Evolutionary conservation across 1,140 invertebrate genomes (phyloP).

Genomic region (Trinorchestia longiramus): DNA sequence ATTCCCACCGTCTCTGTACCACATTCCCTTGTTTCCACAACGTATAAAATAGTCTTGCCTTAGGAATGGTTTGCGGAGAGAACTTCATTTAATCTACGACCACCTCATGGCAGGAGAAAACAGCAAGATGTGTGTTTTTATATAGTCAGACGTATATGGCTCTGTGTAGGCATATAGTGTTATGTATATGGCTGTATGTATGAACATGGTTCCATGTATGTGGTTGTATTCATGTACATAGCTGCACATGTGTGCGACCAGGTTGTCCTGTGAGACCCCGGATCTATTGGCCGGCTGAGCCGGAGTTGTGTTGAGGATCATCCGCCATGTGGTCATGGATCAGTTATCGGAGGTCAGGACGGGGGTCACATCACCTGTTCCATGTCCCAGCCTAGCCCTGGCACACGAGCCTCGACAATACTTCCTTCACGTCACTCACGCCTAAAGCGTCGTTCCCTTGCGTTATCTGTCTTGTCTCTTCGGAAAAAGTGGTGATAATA

Average conservation of each 20-base stretch:
- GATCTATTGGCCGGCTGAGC: neutral
- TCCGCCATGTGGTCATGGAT: constrained; percentile 35
- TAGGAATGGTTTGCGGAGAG: neutral
- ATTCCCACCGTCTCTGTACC: too few species aligned
- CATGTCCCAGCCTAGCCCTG: neutral
- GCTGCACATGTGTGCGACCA: neutral
- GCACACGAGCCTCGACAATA: neutral
- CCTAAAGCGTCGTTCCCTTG: neutral
- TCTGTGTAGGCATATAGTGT: too few species aligned
- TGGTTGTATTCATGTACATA: neutral
- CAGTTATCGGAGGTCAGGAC: neutral
- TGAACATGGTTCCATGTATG: too few species aligned
- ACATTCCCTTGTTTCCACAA: too few species aligned
- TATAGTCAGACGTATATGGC: too few species aligned
- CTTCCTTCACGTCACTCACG: neutral
- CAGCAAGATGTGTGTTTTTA: neutral
- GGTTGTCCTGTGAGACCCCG: neutral
- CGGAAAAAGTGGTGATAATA: neutral
- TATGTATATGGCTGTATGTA: too few species aligned
- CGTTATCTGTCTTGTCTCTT: constrained; percentile 7
- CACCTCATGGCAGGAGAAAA: neutral
- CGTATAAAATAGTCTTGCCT: too few species aligned
- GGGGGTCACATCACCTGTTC: constrained; percentile 32
- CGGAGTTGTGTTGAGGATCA: neutral
- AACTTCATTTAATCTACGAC: neutral